phyloP scores from a whole-genome alignment of 2,113 vertebrate species.

The Callospermophilus lateralis region DNA sequence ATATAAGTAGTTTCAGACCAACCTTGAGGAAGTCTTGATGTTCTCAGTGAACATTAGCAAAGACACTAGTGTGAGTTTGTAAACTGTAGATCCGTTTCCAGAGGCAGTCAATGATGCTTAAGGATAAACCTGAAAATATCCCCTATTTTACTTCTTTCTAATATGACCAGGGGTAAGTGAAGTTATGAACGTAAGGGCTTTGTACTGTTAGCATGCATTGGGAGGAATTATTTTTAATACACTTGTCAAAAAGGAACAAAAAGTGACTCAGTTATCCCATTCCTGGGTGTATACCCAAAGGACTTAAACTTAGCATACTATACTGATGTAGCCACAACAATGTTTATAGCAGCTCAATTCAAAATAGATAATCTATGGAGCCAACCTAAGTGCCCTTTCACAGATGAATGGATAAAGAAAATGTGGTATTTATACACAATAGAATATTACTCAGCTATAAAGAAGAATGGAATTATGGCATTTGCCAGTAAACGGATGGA shows the following conservation, averaged over 20 bases:
- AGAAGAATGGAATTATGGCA: no score
- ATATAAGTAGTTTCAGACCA: not conserved
- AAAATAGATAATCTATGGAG: no score
- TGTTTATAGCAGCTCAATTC: no score
- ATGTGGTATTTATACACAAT: no score
- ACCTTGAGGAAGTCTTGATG: not conserved
- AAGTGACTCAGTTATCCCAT: not conserved
- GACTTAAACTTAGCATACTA: no score
- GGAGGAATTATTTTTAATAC: conserved; percentile 20
- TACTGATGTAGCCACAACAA: no score
- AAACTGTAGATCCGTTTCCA: not conserved
- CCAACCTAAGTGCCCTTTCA: no score
- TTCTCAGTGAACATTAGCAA: not conserved
- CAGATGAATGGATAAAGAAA: no score
- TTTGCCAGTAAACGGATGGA: no score
- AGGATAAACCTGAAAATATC: not conserved
- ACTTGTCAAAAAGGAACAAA: not conserved
- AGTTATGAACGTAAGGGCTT: not conserved
- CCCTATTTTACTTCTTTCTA: not conserved
- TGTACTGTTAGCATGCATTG: not conserved
- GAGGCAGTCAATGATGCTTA: not conserved
- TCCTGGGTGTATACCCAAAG: no score
- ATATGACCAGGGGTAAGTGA: not conserved
- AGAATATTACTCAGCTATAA: no score
- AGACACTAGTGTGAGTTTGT: not conserved